A percentile compares a stretch with the other conserved stretches of the same genome.
Evolutionary conservation across 2,113 vertebrate species (phyloP).

Genomic region (Dicaeum eximium): DNA sequence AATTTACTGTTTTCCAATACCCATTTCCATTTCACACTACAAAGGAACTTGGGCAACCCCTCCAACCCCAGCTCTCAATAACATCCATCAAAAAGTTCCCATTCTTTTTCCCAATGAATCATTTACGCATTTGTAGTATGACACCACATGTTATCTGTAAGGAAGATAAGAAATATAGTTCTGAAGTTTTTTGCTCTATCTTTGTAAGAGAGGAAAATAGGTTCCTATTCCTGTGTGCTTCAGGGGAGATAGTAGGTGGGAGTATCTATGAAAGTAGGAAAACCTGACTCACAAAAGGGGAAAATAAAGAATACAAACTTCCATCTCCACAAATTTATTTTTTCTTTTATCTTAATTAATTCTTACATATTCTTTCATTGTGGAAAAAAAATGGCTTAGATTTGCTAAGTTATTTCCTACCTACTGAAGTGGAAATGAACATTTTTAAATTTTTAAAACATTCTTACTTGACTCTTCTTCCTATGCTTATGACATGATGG

Average conservation of each 20-base stretch:
- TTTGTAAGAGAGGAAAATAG: background rate
- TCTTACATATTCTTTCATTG: background rate
- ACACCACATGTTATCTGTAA: background rate
- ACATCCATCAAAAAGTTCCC: background rate
- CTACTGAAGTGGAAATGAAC: background rate
- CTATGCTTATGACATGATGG: background rate
- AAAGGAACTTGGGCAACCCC: background rate
- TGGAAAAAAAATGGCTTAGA: background rate
- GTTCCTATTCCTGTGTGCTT: background rate
- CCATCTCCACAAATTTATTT: background rate
- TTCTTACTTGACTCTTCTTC: background rate
- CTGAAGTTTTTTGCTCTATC: background rate
- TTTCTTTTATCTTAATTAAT: background rate
- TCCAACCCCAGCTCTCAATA: background rate
- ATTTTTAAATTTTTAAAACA: background rate
- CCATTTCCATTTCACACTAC: background rate
- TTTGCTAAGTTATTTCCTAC: background rate
- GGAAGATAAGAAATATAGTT: background rate
- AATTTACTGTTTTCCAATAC: background rate
- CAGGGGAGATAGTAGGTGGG: background rate
- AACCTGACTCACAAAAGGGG: background rate
- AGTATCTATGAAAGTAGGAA: background rate
- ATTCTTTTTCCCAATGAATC: background rate
- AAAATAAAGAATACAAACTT: background rate
- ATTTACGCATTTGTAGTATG: background rate